These are phyloP conservation scores for Hypomecis atomaria DNA, from an alignment of 2,888 invertebrate genomes.

Conservation along the genomic window DNA sequence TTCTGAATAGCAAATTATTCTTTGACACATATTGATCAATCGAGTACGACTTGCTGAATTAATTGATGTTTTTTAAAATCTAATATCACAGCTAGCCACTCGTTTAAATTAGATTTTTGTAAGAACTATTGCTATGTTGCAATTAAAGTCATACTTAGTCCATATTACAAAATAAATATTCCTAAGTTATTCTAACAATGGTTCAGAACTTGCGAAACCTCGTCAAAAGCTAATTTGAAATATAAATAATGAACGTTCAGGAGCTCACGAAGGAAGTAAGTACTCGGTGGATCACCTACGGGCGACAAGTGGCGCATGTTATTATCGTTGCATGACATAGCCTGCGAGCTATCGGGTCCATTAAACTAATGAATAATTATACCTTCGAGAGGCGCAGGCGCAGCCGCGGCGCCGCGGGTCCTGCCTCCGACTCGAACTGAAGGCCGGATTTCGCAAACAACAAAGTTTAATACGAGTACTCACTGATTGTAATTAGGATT, in stretches of 20 bases:
- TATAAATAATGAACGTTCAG: background rate
- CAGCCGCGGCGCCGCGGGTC: slow-evolving; percentile 54
- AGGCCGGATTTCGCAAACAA: slow-evolving; percentile 68
- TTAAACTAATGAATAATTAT: slow-evolving; percentile 77
- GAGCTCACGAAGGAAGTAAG: slow-evolving; percentile 2
- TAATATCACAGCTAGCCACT: no score
- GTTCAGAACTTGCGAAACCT: background rate
- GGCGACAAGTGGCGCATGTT: slow-evolving; percentile 41
- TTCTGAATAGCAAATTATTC: background rate
- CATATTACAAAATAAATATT: no score
- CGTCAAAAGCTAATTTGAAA: slow-evolving; percentile 3
- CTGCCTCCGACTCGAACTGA: slow-evolving; percentile 54
- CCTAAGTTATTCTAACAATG: no score
- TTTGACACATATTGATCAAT: background rate
- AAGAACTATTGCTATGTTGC: no score
- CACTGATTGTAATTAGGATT: slow-evolving; percentile 46
- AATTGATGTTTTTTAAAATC: no score
- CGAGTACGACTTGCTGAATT: no score
- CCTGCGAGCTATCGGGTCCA: slow-evolving; percentile 65
- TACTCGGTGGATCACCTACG: slow-evolving; percentile 9
- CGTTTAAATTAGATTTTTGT: no score
- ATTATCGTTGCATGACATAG: slow-evolving; percentile 68
- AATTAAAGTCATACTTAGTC: no score
- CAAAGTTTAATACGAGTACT: slow-evolving; percentile 42
- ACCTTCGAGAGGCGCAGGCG: slow-evolving; percentile 47